phyloP scores from a whole-genome alignment of 1,140 invertebrate genomes.

The Ptiloglossa arizonensis region DNA sequence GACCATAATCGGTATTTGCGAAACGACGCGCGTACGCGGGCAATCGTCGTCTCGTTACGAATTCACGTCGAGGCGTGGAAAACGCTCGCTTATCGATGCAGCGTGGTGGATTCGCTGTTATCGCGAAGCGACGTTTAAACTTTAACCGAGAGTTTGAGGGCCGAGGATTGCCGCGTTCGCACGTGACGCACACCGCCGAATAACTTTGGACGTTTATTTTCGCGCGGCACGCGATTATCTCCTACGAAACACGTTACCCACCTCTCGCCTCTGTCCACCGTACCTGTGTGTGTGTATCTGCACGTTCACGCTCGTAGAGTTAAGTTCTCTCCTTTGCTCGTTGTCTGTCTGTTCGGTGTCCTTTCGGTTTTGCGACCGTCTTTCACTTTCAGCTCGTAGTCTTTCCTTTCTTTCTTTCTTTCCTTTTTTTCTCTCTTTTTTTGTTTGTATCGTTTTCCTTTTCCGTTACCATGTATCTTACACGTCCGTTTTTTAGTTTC shows the following conservation, averaged over 20 bases:
- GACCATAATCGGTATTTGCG: neutral
- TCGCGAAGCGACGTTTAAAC: conserved; percentile 15
- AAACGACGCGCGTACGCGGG: no score
- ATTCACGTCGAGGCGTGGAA: neutral
- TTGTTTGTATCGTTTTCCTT: no score
- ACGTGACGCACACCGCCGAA: conserved; percentile 8
- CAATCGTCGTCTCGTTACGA: neutral
- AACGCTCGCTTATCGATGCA: neutral
- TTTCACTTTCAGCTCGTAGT: neutral
- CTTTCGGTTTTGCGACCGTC: neutral
- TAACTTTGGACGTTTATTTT: conserved; percentile 16
- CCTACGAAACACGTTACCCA: neutral
- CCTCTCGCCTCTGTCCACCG: no score
- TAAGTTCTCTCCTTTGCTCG: neutral
- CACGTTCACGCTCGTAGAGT: neutral
- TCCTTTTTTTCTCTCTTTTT: conserved; percentile 17
- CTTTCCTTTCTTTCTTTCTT: conserved; percentile 14
- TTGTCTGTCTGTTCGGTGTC: neutral
- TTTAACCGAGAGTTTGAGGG: conserved; percentile 13
- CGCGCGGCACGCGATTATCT: conserved; percentile 12
- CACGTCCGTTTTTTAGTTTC: conserved; percentile 14
- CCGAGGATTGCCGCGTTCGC: conserved; percentile 20
- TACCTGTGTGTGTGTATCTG: neutral
- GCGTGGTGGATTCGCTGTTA: neutral
- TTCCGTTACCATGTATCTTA: neutral